Evolutionary conservation across 2,888 invertebrate species (phyloP).

Genomic region (Polymixis flavicincta): DNA sequence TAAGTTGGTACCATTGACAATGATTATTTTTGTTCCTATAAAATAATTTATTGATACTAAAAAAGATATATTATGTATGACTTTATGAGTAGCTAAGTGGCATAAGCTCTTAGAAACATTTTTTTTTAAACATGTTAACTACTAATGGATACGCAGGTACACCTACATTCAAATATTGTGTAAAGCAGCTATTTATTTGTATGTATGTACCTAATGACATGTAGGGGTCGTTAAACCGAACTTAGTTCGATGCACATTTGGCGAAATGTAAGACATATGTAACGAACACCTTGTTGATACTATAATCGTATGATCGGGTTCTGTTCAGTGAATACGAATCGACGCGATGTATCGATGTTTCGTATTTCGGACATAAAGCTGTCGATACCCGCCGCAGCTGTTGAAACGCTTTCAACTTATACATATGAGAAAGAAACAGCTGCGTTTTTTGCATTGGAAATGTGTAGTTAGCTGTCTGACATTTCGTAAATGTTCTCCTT

Average conservation of each 20-base stretch:
- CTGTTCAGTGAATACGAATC: constrained; percentile 54
- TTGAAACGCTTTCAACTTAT: constrained; percentile 52
- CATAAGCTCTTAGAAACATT: neutral
- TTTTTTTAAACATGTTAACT: neutral
- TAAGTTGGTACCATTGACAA: neutral
- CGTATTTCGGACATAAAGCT: constrained; percentile 64
- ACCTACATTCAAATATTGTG: neutral
- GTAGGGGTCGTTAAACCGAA: constrained; percentile 54
- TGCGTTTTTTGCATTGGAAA: constrained; percentile 55
- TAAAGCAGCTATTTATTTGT: neutral
- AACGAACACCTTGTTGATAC: constrained; percentile 53
- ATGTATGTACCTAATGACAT: neutral
- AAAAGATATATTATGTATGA: neutral
- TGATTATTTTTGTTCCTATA: neutral
- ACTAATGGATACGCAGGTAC: neutral
- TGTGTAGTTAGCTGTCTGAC: constrained; percentile 46
- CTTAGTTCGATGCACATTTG: constrained; percentile 55
- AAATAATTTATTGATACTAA: neutral
- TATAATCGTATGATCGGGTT: constrained; percentile 32
- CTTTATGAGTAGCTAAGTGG: too few relatives aligned
- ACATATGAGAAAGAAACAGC: constrained; percentile 51
- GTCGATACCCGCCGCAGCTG: constrained; percentile 54
- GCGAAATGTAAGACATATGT: constrained; percentile 57
- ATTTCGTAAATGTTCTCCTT: constrained; percentile 51
- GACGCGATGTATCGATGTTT: constrained; percentile 59